Base-by-base conservation (phyloP, 2,113 vertebrate species). In the Ictalurus punctatus region DNA sequence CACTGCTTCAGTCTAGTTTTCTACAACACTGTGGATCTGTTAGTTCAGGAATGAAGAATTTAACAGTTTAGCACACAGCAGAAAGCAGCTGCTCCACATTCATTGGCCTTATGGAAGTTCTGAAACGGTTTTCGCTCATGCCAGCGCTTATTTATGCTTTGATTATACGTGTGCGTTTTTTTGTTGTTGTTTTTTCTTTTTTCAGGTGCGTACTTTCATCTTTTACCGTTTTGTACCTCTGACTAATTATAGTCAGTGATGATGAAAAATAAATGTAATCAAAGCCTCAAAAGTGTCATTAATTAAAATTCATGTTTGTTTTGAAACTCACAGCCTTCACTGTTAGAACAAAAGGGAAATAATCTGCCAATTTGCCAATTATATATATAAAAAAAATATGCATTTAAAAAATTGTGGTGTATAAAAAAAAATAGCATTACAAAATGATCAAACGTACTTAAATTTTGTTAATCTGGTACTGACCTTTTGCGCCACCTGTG, bases 401-500 rank as follows among this genome's bases (percentile, higher is more conserved):
- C 7, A 67, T 13, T 3, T 2, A 23, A 21, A 23, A 23, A 23
- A 61, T n/a, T 13, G 25, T 27, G 65, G 25, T 63, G 27, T 69
- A 69, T 69, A 6, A 69, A 30, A 69, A 69, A 59, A 59, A 67
- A 30, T 30, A 17, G 7, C 21, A 7, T 37, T 25, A 23, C 9
- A 25, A 76, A 3, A 34, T 73, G 30, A 14, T 10, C 67, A 69
- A 16, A 30, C 65, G 12, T 25, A 4, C 8, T 10, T 48, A 23
- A 10, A 12, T 81, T 58, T 54, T 19, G 44, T 56, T 1, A 21
- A 52, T 23, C 16, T 37, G 12, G 6, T 34, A 96, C 96, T 89
- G 94, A 99, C 98, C 98, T 99, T 99, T 95, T 99, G 98, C 90
- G 98, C 98, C 95, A 99, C 96, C 94, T 99, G 98, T 94, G 97